phyloP scores from a whole-genome alignment of 2,113 vertebrate species.

The Argyrosomus japonicus region DNA sequence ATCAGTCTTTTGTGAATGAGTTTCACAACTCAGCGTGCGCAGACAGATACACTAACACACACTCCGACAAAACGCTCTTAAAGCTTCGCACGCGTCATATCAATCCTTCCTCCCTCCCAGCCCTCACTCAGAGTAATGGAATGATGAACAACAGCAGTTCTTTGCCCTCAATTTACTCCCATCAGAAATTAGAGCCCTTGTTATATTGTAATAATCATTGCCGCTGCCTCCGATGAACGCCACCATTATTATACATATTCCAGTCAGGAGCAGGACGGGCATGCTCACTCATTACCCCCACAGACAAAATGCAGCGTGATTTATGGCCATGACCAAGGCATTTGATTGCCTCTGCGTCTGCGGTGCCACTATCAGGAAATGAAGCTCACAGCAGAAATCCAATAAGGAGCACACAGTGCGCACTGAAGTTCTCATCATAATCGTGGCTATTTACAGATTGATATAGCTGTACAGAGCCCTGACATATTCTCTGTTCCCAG shows the following conservation, averaged over 20 bases:
- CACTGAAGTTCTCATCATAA: slow-evolving; percentile 78
- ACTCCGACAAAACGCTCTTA: slow-evolving; percentile 28
- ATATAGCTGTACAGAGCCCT: slow-evolving; percentile 75
- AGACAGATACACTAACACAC: neutral
- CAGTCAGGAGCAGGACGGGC: slow-evolving; percentile 72
- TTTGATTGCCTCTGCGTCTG: slow-evolving; percentile 84
- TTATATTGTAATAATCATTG: slow-evolving; percentile 77
- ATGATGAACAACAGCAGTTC: slow-evolving; percentile 74
- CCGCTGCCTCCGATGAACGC: slow-evolving; percentile 56
- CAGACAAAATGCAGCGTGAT: slow-evolving; percentile 81
- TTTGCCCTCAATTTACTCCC: slow-evolving; percentile 70
- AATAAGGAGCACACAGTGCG: slow-evolving; percentile 76
- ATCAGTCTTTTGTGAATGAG: slow-evolving; percentile 22
- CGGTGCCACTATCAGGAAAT: slow-evolving; percentile 81
- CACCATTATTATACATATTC: slow-evolving; percentile 72
- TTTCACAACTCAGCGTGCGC: slow-evolving; percentile 5
- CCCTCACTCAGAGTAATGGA: slow-evolving; percentile 40
- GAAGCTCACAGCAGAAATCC: slow-evolving; percentile 81
- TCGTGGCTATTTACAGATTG: slow-evolving; percentile 81
- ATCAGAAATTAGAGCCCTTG: slow-evolving; percentile 76
- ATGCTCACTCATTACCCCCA: slow-evolving; percentile 80
- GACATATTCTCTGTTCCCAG: slow-evolving; percentile 66
- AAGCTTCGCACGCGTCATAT: slow-evolving; percentile 42
- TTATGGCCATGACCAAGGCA: slow-evolving; percentile 75
- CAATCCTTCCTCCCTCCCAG: neutral